Evolutionary conservation across 2,797 vertebrate genomes (phyloP).

Genomic region (Halcyon leucocephala): DNA sequence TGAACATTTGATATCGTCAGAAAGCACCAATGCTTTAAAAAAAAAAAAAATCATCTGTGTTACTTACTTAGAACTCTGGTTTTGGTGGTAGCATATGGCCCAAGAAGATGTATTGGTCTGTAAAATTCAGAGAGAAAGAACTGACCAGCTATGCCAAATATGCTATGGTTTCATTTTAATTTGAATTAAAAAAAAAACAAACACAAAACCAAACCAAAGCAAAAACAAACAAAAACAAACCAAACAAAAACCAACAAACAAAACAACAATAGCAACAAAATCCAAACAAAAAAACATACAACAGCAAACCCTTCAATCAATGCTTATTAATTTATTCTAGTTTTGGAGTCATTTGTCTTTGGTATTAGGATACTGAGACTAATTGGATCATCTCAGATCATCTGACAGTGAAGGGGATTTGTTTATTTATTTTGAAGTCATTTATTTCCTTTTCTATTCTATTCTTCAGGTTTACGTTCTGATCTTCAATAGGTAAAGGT

Average conservation of each 20-base stretch:
- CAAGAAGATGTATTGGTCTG: background rate
- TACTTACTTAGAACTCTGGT: fast-evolving
- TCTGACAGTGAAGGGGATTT: background rate
- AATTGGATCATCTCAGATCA: background rate
- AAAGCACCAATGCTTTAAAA: background rate
- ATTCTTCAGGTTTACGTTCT: background rate
- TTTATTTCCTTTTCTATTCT: background rate
- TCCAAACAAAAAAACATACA: background rate
- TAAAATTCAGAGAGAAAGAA: background rate
- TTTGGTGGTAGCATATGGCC: background rate
- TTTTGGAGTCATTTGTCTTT: background rate
- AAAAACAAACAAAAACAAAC: too few relatives aligned
- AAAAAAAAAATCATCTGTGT: background rate
- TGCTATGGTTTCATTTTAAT: background rate
- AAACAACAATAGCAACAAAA: too few relatives aligned
- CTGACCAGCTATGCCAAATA: background rate
- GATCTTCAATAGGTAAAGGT: background rate
- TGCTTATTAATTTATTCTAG: background rate
- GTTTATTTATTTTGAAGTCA: background rate
- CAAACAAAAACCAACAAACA: too few relatives aligned
- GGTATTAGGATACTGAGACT: background rate
- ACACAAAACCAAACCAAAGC: background rate
- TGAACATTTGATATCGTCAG: background rate
- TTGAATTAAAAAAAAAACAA: background rate
- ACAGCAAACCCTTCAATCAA: background rate